These are phyloP conservation scores for Tetragonula carbonaria DNA, from an alignment of 2,888 invertebrate genomes.

Conservation along the genomic window DNA sequence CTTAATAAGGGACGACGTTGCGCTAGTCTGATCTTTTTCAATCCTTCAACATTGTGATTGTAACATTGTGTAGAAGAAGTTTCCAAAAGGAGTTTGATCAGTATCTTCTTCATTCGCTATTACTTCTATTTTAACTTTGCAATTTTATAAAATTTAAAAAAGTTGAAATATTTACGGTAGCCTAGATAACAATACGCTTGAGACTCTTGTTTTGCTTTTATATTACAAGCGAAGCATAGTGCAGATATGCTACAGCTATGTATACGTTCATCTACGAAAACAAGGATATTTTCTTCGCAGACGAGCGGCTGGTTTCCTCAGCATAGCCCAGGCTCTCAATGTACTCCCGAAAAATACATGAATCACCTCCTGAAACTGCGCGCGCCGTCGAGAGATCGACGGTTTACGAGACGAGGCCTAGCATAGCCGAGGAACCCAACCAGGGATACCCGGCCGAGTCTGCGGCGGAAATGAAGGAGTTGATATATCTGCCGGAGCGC, in stretches of 20 bases:
- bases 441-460: slow-evolving; percentile 74
- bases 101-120: neutral
- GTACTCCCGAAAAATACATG: slow-evolving; percentile 22
- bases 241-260: neutral
- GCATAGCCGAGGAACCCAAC: slow-evolving; percentile 55
- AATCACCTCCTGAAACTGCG: slow-evolving; percentile 48
- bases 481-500: slow-evolving; percentile 81
- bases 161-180: neutral
- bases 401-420: slow-evolving; percentile 57
- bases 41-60: neutral
- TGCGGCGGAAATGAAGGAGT: slow-evolving; percentile 82
- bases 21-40: neutral
- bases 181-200: too few relatives aligned
- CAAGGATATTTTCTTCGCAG: slow-evolving; percentile 27
- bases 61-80: too few relatives aligned
- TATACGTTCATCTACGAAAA: neutral
- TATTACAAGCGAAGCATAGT: neutral
- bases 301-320: slow-evolving; percentile 36
- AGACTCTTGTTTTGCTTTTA: neutral
- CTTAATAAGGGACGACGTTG: neutral
- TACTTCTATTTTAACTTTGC: neutral
- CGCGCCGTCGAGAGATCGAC: slow-evolving; percentile 54
- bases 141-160: neutral
- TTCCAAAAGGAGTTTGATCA: neutral
- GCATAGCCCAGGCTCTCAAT: neutral